phyloP scores from a whole-genome alignment of 35 echinoderm and acorn worm species.

The Diadema setosum region DNA sequence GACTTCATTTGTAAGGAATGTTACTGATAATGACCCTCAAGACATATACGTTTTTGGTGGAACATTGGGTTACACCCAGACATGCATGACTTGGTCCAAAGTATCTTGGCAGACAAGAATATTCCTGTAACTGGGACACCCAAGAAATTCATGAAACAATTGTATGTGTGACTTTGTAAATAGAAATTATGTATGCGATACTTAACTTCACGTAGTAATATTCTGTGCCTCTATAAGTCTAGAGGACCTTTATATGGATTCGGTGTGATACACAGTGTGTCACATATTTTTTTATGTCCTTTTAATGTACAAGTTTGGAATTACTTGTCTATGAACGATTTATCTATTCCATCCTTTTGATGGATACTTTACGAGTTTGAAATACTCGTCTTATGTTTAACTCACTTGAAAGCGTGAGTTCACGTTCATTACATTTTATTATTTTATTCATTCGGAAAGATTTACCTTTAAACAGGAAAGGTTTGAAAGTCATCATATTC shows the following conservation, averaged over 20 bases:
- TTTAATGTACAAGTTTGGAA: not conserved
- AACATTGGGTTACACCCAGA: not conserved
- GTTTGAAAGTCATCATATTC: not conserved
- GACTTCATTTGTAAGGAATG: not conserved
- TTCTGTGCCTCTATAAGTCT: not conserved
- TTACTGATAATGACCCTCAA: not conserved
- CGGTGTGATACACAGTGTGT: no score
- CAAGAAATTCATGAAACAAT: not conserved
- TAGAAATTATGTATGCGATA: no score
- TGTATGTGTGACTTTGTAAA: not conserved
- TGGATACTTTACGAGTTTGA: not conserved
- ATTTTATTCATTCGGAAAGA: not conserved
- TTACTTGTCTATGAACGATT: not conserved
- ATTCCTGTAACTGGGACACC: not conserved
- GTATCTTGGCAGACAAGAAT: not conserved
- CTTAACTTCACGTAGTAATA: no score
- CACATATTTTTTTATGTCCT: not conserved
- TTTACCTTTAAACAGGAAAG: not conserved
- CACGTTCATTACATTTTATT: not conserved
- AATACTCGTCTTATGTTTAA: not conserved
- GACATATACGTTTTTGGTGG: not conserved
- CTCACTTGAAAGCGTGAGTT: not conserved
- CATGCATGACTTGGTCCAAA: not conserved
- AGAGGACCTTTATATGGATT: no score
- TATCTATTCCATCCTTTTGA: not conserved